Evolutionary conservation across 1,140 invertebrate species (phyloP), one percentile per base, ranked within the genome.

Genomic region (Dreissena polymorpha): DNA sequence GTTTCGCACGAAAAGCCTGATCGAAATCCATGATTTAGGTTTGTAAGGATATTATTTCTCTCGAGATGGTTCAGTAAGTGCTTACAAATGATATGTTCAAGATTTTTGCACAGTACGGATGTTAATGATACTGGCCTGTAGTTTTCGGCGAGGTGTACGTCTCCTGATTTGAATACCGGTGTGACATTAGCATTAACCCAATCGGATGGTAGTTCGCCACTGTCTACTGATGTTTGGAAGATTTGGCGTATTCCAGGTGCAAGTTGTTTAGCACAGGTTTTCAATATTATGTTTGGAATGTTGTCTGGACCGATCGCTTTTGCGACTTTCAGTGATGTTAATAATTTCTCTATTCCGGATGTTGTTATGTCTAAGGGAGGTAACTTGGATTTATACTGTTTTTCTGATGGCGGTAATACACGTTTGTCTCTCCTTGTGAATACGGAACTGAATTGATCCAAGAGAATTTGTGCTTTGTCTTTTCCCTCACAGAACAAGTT

Each of bases 61-160:
- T 84, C 53, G 8, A 84, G 29, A 39, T 84, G 83, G 14, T 70
- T 80, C 55, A 39, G 12, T 53, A 77, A n/a, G 65, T 83, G 81
- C 13, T 67, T 64, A 55, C 64, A 76, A 50, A 65, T 76, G 10
- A 76, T 83, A 29, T 76, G 80, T 65, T 83, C 29, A 6, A 83
- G 60, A 10, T 25, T 27, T 21, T 84, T 76, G 27, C 80, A 77
- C 13, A 51, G 0, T 3, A 83, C 80, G n/a, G 72, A 77, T 21
- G 80, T 76, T 14, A 83, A 67, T 14, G 60, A 55, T 27, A 69
- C 65, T 49, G 81, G 81, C n/a, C 81, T 10, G 51, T 77, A 83
- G 21, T 69, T 83, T 49, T 70, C 64, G 10, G 81, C 81, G 10
- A 71, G 53, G 50, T 57, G 67, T 57, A 21, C 25, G 53, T 84